phyloP scores from a whole-genome alignment of 1,140 invertebrate species.

The Drosophila lacertosa region DNA sequence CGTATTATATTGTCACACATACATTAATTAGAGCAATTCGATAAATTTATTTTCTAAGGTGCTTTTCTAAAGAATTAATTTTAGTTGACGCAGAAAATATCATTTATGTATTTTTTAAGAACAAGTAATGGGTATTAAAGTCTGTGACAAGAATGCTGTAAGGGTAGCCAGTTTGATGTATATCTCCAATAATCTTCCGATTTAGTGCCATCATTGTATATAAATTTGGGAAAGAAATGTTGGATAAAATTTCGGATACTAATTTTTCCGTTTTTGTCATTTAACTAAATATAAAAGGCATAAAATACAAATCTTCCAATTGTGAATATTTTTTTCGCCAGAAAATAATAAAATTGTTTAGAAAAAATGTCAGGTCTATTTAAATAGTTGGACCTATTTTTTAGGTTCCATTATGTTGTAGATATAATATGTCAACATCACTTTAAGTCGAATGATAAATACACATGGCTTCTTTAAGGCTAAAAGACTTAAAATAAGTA shows the following conservation, averaged over 20 bases:
- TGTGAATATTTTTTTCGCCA: neutral
- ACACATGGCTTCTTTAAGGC: too few species aligned
- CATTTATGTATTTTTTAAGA: neutral
- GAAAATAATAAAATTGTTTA: neutral
- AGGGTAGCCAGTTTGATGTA: neutral
- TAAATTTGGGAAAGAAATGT: neutral
- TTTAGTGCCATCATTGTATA: conserved; percentile 29
- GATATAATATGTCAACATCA: too few species aligned
- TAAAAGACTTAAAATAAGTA: too few species aligned
- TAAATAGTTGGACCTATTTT: too few species aligned
- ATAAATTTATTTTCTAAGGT: neutral
- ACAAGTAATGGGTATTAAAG: neutral
- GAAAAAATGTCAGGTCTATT: too few species aligned
- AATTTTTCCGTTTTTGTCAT: neutral
- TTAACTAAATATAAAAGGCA: conserved; percentile 1
- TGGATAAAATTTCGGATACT: neutral
- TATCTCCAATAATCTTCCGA: conserved; percentile 23
- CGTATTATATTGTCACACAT: neutral
- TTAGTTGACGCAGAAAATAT: neutral
- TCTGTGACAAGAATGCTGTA: neutral
- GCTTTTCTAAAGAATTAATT: neutral
- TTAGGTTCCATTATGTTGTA: too few species aligned
- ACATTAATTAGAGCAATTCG: too few species aligned
- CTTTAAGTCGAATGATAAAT: too few species aligned
- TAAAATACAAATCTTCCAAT: conserved; percentile 16